Conservation (phyloP, 2,113 vertebrate species). For the Rousettus leschenaultii region DNA sequence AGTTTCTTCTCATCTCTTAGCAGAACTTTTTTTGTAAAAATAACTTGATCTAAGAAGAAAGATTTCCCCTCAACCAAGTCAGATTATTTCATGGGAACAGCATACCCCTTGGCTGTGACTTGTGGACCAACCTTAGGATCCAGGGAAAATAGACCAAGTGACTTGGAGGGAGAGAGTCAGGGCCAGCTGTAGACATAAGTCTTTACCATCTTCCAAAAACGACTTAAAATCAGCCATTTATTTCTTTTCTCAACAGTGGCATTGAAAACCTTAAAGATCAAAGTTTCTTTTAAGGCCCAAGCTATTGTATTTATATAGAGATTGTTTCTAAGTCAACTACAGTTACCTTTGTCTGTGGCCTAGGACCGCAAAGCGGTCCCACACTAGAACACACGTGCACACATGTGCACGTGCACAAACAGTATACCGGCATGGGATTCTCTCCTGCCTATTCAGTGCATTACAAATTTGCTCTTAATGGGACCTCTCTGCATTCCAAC, state of each 20-base stretch:
- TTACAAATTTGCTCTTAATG: slow-evolving; percentile 69
- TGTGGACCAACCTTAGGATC: neutral
- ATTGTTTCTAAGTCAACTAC: slow-evolving; percentile 17
- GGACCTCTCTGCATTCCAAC: slow-evolving; percentile 51
- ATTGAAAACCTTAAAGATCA: slow-evolving; percentile 28
- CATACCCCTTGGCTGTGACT: neutral
- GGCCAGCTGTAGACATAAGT: neutral
- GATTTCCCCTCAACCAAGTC: neutral
- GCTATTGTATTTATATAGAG: neutral
- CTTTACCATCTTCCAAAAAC: slow-evolving; percentile 9
- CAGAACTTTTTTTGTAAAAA: slow-evolving; percentile 33
- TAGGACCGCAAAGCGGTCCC: neutral
- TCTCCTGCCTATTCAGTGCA: slow-evolving; percentile 36
- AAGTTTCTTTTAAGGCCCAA: slow-evolving; percentile 6
- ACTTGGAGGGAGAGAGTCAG: neutral
- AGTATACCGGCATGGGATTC: neutral
- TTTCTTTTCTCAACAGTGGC: slow-evolving; percentile 32
- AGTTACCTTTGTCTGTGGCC: slow-evolving; percentile 19
- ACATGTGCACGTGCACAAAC: neutral
- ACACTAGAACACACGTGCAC: neutral
- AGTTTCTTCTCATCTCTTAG: slow-evolving; percentile 32
- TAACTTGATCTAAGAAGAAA: slow-evolving; percentile 46
- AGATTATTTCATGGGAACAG: slow-evolving; percentile 27
- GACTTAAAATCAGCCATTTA: neutral
- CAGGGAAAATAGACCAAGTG: neutral